These are phyloP conservation scores for Cydia amplana DNA, from an alignment of 1,140 invertebrate genomes.

Conservation along the genomic window DNA sequence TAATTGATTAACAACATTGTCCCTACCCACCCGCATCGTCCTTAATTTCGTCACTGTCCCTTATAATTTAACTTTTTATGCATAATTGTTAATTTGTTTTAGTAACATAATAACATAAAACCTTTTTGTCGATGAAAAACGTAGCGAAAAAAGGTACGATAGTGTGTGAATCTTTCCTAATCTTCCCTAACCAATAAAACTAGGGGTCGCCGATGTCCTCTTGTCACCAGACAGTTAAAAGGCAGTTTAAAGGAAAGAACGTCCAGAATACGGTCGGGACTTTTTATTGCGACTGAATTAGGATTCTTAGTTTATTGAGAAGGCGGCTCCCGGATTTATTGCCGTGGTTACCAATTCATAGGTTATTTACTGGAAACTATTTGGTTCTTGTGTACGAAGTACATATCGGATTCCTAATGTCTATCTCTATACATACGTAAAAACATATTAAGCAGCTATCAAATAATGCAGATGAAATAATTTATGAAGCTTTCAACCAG, in stretches of 20 bases:
- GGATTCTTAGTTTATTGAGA: conserved; percentile 20
- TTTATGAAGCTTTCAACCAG: too few species aligned
- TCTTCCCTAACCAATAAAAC: conserved; percentile 18
- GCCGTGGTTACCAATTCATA: conserved; percentile 8
- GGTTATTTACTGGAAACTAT: conserved; percentile 3
- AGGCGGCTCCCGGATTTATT: conserved; percentile 14
- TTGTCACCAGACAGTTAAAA: conserved; percentile 29
- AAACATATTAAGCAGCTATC: too few species aligned
- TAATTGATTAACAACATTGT: too few species aligned
- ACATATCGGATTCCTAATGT: background rate
- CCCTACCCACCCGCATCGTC: too few species aligned
- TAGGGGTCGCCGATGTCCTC: conserved; percentile 14
- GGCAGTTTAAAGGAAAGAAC: conserved; percentile 29
- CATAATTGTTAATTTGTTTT: too few species aligned
- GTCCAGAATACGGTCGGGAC: conserved; percentile 6
- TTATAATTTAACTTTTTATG: too few species aligned
- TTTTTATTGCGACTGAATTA: conserved; percentile 29
- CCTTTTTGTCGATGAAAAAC: background rate
- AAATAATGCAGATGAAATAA: too few species aligned
- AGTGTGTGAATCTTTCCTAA: conserved; percentile 18
- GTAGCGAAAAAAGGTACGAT: background rate
- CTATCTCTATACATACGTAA: too few species aligned
- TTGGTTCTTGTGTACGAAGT: background rate
- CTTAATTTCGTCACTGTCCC: too few species aligned
- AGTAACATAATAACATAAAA: too few species aligned